phyloP scores from a whole-genome alignment of 2,888 invertebrate genomes.

The Dolomedes plantarius region DNA sequence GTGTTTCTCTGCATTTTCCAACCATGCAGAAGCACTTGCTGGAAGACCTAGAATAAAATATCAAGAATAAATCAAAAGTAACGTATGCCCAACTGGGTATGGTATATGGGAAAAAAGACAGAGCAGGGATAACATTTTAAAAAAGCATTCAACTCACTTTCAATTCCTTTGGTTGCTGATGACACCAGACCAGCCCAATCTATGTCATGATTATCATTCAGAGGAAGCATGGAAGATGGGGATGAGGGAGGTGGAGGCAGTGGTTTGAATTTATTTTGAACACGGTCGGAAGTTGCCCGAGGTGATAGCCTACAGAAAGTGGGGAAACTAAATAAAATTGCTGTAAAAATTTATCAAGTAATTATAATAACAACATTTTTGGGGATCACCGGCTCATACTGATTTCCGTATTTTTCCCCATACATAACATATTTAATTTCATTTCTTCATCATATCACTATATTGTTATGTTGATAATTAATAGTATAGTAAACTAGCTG shows the following conservation, averaged over 20 bases:
- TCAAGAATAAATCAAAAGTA: no score
- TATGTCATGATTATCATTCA: constrained; percentile 84
- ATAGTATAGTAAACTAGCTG: no score
- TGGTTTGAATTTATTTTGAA: constrained; percentile 66
- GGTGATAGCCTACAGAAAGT: constrained; percentile 75
- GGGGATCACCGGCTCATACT: no score
- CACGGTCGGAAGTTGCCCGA: constrained; percentile 73
- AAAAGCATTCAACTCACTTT: constrained; percentile 75
- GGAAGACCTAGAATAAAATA: constrained; percentile 43
- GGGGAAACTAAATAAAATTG: not conserved
- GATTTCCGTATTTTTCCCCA: no score
- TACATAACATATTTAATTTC: no score
- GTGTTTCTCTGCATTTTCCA: constrained; percentile 57
- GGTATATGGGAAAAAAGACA: no score
- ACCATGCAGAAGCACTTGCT: constrained; percentile 44
- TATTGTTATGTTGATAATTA: no score
- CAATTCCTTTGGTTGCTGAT: constrained; percentile 86
- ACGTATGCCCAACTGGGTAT: no score
- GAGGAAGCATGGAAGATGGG: constrained; percentile 78
- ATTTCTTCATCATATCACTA: no score
- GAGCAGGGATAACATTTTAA: not conserved
- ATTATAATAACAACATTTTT: no score
- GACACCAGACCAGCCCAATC: constrained; percentile 89
- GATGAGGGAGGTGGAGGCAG: constrained; percentile 66
- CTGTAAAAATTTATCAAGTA: no score